These are phyloP conservation scores for Bombus sibiricus DNA, from an alignment of 1,140 invertebrate genomes.

Conservation along the genomic window DNA sequence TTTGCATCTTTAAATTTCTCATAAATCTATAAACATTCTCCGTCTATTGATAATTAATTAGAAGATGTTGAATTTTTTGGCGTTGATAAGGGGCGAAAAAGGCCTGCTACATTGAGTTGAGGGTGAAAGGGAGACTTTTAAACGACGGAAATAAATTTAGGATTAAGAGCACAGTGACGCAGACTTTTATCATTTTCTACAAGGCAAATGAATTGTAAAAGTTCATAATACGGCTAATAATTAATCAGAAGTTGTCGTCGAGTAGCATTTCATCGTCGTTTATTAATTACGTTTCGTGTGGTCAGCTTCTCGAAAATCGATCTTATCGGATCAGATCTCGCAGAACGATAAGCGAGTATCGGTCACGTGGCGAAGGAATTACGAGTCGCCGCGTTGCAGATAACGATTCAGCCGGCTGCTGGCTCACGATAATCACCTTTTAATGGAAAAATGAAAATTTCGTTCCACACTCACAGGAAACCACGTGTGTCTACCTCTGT, in stretches of 20 bases:
- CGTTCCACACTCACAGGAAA: slow-evolving; percentile 53
- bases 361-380: slow-evolving; percentile 72
- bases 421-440: slow-evolving; percentile 59
- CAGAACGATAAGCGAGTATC: slow-evolving; percentile 55
- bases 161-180: background rate
- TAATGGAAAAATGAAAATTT: slow-evolving; percentile 69
- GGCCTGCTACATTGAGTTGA: background rate
- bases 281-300: slow-evolving; percentile 54
- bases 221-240: background rate
- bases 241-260: slow-evolving; percentile 16
- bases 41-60: background rate
- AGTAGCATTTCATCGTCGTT: background rate
- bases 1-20: background rate
- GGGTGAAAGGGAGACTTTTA: slow-evolving; percentile 12
- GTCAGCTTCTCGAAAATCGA: slow-evolving; percentile 40
- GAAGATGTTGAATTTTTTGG: background rate
- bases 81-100: background rate
- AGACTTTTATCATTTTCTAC: background rate
- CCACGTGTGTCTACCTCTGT: background rate
- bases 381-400: slow-evolving; percentile 66
- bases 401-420: slow-evolving; percentile 59
- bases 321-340: slow-evolving; percentile 61
- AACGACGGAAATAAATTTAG: background rate
- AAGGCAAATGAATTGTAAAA: background rate
- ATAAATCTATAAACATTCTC: background rate